Evolutionary conservation across 2,888 invertebrate genomes (phyloP), one percentile per base, ranked within the genome.

Genomic region (Asteroscopus sphinx): DNA sequence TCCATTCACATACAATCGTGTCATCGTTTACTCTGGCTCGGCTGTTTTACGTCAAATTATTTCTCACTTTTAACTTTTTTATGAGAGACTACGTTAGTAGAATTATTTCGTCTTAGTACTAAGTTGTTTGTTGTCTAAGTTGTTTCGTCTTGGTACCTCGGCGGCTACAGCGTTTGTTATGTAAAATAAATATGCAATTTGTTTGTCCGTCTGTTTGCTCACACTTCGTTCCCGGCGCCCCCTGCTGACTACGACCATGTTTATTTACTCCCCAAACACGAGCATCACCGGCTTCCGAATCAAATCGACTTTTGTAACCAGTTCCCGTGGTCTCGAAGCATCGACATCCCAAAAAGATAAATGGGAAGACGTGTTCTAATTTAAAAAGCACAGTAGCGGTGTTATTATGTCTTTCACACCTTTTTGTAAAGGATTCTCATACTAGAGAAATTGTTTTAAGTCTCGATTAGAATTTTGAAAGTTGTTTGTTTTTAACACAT

Each of bases 121-220:
- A n/a, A n/a, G n/a, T n/a, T n/a, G n/a, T n/a, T n/a, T n/a, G n/a
- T n/a, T n/a, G n/a, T n/a, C n/a, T n/a, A n/a, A 30, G 65, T 45
- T 57, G 60, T 74, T 67, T 60, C 52, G 57, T 73, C 58, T 28
- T 42, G 49, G 58, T 70, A 66, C 53, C 55, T 61, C 55, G 61
- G 58, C 55, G 65, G 41, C 51, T 65, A 55, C 36, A 21, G 25
- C 33, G 49, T 63, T 57, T 48, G 55, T 70, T 54, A 73, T 65
- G 55, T 64, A 59, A 71, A 79, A 79, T 72, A 81, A 76, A 76
- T 70, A 80, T 77, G 71, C 73, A 68, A 77, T 76, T 75, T 75
- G 71, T 79, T 62, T 70, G 73, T 76, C 57, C 51, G 70, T 47
- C 35, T 74, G 73, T 76, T 78, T 73, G 74, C 77, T 77, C 71